These are phyloP conservation scores for Dryobates pubescens DNA, from an alignment of 2,797 vertebrate genomes.

Conservation along the genomic window DNA sequence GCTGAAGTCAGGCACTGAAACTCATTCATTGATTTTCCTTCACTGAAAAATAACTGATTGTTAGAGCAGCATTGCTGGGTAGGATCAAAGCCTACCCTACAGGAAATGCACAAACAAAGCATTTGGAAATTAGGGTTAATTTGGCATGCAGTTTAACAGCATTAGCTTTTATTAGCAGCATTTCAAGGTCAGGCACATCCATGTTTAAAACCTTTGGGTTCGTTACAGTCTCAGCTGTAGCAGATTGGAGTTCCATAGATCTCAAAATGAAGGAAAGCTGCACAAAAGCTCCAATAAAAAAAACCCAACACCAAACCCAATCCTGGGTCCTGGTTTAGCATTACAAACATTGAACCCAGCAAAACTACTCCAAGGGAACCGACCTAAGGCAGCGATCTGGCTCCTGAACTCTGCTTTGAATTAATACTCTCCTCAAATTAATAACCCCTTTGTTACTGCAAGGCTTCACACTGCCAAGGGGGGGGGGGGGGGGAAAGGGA, in stretches of 20 bases:
- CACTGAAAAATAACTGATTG: conserved; percentile 59
- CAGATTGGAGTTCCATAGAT: background rate
- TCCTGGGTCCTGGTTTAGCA: background rate
- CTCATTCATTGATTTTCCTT: conserved; percentile 26
- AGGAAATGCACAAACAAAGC: conserved; percentile 58
- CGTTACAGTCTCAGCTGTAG: conserved; percentile 6
- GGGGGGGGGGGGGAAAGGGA: background rate
- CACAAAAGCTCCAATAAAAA: background rate
- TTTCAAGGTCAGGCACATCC: conserved; percentile 80
- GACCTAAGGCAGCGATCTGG: background rate
- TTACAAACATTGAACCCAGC: background rate
- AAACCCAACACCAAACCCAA: background rate
- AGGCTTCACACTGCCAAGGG: background rate
- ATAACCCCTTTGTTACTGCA: background rate
- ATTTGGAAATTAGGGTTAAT: conserved; percentile 78
- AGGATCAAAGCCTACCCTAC: conserved; percentile 63
- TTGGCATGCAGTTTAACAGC: conserved; percentile 83
- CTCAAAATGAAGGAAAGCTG: background rate
- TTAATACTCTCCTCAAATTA: no score
- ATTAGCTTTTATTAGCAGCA: conserved; percentile 84
- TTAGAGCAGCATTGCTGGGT: conserved; percentile 38
- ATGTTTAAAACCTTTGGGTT: conserved; percentile 46
- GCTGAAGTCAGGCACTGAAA: background rate
- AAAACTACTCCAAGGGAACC: background rate
- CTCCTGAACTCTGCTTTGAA: background rate